Evolutionary conservation across 2,113 vertebrate genomes (phyloP), one percentile per base, ranked within the genome.

Genomic region (Pardalotus punctatus): DNA sequence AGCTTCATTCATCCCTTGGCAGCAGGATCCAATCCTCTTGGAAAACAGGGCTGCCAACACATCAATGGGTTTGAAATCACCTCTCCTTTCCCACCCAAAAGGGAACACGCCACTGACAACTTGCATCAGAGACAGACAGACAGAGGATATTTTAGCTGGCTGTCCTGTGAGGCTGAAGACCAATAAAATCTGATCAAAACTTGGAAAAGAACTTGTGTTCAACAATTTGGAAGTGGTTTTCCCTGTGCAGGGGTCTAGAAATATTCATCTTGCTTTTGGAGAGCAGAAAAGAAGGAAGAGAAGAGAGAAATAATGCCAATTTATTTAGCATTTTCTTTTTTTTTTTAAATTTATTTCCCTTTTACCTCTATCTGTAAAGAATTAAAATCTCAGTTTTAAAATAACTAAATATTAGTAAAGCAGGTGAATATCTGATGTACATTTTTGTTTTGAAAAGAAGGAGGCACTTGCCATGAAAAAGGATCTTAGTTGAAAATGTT

Each of bases 31-130:
- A 78, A 28, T 38, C 33, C 17, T 40, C 21, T 24, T 51, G 47
- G 78, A 47, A 95, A 87, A 48, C 10, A 47, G 27, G 19, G 25
- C n/a, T 67, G 10, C 28, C 53, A 35, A 36, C 53, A 43, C 0
- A 1, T 62, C 77, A 38, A 2, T 25, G 33, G 16, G 35, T 28
- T 48, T 42, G 67, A 67, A 56, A 38, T 27, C 10, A 64, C 13
- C 67, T 21, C 43, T 69, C 70, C 4, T 35, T 91, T 86, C 76
- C 25, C 79, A 86, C 66, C 85, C 72, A 29, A 51, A 76, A 61
- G 17, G 25, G n/a, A 79, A 20, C 25, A 74, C 1, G 0, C 4
- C 31, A 25, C 48, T 13, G 19, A 67, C 0, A 2, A 22, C 38
- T 47, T 14, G 40, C 20, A 22, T 24, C 40, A 65, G 51, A 76